Conservation (phyloP, 2,888 invertebrate species). For the Mechanitis mazaeus region DNA sequence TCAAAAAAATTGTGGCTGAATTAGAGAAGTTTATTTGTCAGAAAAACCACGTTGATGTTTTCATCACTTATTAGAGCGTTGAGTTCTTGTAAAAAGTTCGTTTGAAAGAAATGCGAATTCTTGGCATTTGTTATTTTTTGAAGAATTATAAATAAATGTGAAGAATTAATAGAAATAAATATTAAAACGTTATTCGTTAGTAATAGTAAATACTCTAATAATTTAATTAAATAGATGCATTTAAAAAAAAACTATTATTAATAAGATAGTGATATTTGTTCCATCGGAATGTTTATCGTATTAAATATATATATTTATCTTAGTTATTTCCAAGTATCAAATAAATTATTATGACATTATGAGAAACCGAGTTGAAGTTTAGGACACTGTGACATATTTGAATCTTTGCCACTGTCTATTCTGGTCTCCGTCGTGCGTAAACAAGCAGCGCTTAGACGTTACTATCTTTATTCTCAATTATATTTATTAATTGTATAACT, state of each 20-base stretch:
- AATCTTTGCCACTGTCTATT: conserved; percentile 73
- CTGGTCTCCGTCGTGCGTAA: conserved; percentile 59
- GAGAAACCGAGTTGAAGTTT: conserved; percentile 56
- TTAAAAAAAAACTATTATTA: no score
- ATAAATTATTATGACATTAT: conserved; percentile 43
- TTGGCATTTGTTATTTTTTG: conserved; percentile 42
- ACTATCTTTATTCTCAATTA: conserved; percentile 11
- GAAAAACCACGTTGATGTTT: conserved; percentile 29
- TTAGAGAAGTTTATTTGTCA: conserved; percentile 41
- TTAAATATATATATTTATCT: background rate
- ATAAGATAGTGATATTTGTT: no score
- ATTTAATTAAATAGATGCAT: no score
- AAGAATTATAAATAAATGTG: background rate
- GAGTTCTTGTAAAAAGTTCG: conserved; percentile 33
- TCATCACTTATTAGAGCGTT: conserved; percentile 42
- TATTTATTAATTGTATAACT: no score
- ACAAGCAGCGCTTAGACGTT: conserved; percentile 43
- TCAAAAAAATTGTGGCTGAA: background rate
- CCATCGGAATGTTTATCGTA: no score
- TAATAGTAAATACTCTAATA: no score
- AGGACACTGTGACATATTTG: conserved; percentile 72
- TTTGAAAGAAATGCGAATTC: conserved; percentile 37
- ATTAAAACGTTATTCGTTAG: no score
- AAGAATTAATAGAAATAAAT: no score
- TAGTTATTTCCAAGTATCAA: conserved; percentile 21